Percentiles rank a stretch among this genome's conserved stretches.
These are phyloP conservation scores for Lysandra bellargus DNA, from an alignment of 2,888 invertebrate species.

Conservation along the genomic window DNA sequence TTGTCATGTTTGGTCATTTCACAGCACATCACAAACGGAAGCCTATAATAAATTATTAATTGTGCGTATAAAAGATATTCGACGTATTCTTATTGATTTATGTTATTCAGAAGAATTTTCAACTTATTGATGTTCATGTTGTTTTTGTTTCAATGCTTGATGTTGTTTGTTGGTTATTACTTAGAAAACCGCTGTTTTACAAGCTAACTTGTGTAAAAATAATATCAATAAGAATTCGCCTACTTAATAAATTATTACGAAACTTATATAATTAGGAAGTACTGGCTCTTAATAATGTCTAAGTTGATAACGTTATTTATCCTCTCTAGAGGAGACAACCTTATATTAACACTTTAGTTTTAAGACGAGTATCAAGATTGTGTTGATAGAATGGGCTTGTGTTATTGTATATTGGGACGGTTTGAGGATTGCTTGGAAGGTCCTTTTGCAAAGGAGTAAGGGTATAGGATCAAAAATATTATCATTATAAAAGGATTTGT, in stretches of 20 bases:
- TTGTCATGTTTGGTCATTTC: conserved; percentile 26
- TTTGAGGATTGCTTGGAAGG: conserved; percentile 30
- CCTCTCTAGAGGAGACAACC: background rate
- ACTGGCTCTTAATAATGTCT: conserved; percentile 13
- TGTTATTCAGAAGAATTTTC: background rate
- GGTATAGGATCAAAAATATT: conserved; percentile 21
- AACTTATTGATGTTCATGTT: background rate
- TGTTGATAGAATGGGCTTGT: conserved; percentile 1
- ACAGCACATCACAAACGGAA: conserved; percentile 26
- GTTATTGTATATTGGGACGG: conserved; percentile 31
- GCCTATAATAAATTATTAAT: conserved; percentile 3
- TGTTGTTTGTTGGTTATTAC: background rate
- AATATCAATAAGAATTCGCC: background rate
- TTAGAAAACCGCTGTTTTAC: background rate
- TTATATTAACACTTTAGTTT: background rate
- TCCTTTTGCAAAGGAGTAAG: background rate
- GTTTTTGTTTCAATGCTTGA: background rate
- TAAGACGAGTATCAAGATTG: background rate
- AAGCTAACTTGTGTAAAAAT: background rate
- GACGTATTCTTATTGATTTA: background rate
- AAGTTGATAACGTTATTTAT: background rate
- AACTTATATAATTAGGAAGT: conserved; percentile 2
- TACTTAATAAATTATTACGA: background rate
- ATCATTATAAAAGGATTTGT: background rate
- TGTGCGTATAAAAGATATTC: background rate